These are phyloP conservation scores for Lepidurus apus DNA, from an alignment of 1,140 invertebrate genomes.

Conservation along the genomic window DNA sequence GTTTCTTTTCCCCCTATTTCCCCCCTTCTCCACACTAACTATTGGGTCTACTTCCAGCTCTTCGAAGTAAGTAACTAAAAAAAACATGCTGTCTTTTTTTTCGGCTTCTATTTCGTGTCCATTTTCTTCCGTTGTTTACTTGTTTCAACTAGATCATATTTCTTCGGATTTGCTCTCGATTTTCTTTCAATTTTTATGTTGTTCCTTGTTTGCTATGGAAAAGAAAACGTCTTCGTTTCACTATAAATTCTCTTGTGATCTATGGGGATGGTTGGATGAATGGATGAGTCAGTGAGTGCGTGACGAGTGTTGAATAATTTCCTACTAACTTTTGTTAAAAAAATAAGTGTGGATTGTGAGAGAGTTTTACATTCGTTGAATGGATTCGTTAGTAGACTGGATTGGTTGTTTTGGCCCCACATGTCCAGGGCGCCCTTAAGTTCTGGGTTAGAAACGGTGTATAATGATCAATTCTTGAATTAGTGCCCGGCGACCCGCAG, in stretches of 20 bases:
- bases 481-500: conserved; percentile 93
- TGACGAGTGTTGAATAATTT: neutral
- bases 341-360: neutral
- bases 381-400: neutral
- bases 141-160: conserved; percentile 2
- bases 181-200: conserved; percentile 30
- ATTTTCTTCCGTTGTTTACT: conserved; percentile 38
- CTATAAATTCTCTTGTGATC: neutral
- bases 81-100: conserved; percentile 35
- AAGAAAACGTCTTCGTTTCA: conserved; percentile 21
- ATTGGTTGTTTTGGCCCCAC: neutral
- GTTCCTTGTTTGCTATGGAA: conserved; percentile 31
- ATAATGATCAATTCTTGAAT: conserved; percentile 35
- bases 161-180: conserved; percentile 28
- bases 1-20: conserved; percentile 23
- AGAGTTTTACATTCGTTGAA: conserved; percentile 40
- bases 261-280: conserved; percentile 31
- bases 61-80: conserved; percentile 39
- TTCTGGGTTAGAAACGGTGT: neutral
- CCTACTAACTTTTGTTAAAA: neutral
- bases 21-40: conserved; percentile 38
- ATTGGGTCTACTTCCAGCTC: conserved; percentile 37
- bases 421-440: neutral
- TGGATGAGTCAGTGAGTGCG: conserved; percentile 34
- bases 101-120: conserved; percentile 35